Base-by-base conservation (phyloP, 2,113 vertebrate species). In the Pseudolaguvia tuberculata region DNA sequence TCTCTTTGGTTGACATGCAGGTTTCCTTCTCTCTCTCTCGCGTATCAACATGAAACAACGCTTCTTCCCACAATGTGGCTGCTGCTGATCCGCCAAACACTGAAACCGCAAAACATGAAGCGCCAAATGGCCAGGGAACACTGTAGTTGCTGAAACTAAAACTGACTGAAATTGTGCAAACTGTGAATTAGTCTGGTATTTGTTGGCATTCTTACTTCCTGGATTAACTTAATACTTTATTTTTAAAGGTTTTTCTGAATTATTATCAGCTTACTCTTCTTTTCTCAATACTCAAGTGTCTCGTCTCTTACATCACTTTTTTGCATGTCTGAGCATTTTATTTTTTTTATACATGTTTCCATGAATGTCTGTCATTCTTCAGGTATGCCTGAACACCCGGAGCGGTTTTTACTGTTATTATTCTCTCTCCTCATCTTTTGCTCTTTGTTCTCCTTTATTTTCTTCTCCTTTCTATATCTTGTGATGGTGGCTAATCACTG, bases 401-500 rank as follows among this genome's bases (percentile, higher is more conserved):
- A 47, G n/a, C 6, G 9, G 8, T 73, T 57, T 48, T 25, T 75
- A n/a, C n/a, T 75, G 59, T 56, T 76, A 75, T 74, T 73, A 74
- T 72, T 2, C 76, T 73, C 29, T 61, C 69, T 48, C 65, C 61
- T n/a, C 23, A 47, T 78, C 68, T 83, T 68, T 85, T 39, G 1
- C 51, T 52, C 84, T 81, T 83, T 85, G 80, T 78, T 66, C 83
- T 65, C 73, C 71, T 81, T 83, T 82, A 69, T 56, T 42, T 83
- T 87, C 83, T 81, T 68, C 45, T 86, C 81, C 82, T 31, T 39
- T 57, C 80, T 70, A 10, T 81, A 83, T 81, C 74, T 76, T 75
- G 50, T 80, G 85, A 82, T 80, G 76, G 84, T 84, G 77, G 78
- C 82, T 83, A 71, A 81, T 70, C 75, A 68, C 56, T 72, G 79